A percentile compares a stretch with the other conserved stretches of the same genome.
phyloP scores from a whole-genome alignment of 1,140 invertebrate species.

The Reticulitermes speratus region DNA sequence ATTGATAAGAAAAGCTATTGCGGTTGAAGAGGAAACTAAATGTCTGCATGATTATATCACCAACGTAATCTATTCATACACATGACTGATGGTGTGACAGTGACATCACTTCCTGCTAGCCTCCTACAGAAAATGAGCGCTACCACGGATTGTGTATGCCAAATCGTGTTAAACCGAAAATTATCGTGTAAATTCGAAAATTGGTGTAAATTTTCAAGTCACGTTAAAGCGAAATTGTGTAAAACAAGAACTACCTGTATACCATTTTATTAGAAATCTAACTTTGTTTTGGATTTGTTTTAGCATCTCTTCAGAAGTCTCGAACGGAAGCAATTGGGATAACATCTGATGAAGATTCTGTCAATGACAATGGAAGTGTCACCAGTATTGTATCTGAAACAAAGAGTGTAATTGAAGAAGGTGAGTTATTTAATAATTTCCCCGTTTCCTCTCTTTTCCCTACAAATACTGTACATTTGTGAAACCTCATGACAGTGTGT shows the following conservation, averaged over 20 bases:
- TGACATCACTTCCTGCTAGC: too few species aligned
- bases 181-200: too few species aligned
- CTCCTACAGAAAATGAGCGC: too few species aligned
- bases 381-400: slow-evolving; percentile 65
- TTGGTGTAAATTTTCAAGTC: too few species aligned
- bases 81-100: too few species aligned
- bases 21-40: background rate
- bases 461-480: too few species aligned
- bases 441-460: background rate
- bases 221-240: too few species aligned
- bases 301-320: slow-evolving; percentile 18
- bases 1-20: background rate
- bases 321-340: slow-evolving; percentile 18
- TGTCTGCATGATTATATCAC: background rate
- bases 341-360: slow-evolving; percentile 66
- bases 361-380: slow-evolving; percentile 68
- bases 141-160: too few species aligned
- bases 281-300: background rate
- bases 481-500: too few species aligned
- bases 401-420: slow-evolving; percentile 60
- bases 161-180: too few species aligned
- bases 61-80: background rate
- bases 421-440: slow-evolving; percentile 34
- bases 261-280: background rate
- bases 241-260: too few species aligned